Evolutionary conservation across 2,888 invertebrate species (phyloP).

Genomic region (Clunio marinus): DNA sequence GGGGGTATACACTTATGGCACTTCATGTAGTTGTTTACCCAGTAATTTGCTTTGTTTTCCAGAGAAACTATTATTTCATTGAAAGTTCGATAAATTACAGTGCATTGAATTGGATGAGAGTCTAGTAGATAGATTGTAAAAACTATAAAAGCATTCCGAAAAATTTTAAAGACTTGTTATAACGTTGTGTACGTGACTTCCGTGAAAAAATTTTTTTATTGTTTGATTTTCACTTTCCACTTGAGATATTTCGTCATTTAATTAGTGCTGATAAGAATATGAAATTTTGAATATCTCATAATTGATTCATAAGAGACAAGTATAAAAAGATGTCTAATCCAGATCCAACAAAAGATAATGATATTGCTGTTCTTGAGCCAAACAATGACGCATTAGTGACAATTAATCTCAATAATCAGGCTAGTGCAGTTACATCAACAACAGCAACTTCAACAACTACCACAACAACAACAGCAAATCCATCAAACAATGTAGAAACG

Average conservation of each 20-base stretch:
- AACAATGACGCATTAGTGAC: not conserved
- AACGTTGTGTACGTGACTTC: not conserved
- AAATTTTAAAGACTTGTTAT: too few species aligned
- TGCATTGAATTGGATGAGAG: too few species aligned
- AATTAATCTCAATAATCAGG: not conserved
- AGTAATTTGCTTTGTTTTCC: too few species aligned
- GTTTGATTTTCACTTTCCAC: not conserved
- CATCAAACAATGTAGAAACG: too few species aligned
- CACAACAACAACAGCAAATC: not conserved
- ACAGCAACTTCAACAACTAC: not conserved
- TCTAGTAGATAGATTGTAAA: too few species aligned
- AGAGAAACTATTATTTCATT: too few species aligned
- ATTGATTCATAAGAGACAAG: not conserved
- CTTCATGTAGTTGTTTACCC: too few species aligned
- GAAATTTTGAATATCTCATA: not conserved
- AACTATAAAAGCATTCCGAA: too few species aligned
- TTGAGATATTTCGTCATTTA: not conserved
- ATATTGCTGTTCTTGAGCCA: not conserved
- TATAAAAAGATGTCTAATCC: not conserved
- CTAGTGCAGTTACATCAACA: not conserved
- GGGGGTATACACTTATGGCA: too few species aligned
- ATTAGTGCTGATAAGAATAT: not conserved
- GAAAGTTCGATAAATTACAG: too few species aligned
- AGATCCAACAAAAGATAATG: not conserved
- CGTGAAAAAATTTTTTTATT: not conserved